Evolutionary conservation across 2,113 vertebrate genomes (phyloP).

Genomic region (Octodon degus): DNA sequence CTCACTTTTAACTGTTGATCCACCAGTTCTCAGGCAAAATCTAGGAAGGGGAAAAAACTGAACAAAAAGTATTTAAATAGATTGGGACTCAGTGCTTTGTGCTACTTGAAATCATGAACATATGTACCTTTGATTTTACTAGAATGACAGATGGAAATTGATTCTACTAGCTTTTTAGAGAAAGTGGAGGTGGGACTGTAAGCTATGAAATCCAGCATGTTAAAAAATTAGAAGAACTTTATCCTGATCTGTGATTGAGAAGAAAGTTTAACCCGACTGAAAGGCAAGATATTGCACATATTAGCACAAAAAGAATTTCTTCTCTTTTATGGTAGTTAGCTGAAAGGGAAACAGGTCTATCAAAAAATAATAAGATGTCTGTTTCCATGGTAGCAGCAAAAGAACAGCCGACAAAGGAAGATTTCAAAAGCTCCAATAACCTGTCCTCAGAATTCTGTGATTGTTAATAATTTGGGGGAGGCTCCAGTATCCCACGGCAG

Average conservation of each 20-base stretch:
- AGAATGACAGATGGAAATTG: slow-evolving; percentile 11
- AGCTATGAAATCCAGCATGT: background rate
- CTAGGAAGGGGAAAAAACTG: background rate
- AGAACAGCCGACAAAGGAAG: slow-evolving; percentile 22
- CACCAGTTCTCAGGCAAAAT: background rate
- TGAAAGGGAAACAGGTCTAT: slow-evolving; percentile 51
- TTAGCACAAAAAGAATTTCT: slow-evolving; percentile 44
- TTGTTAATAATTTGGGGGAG: slow-evolving; percentile 48
- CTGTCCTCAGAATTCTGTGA: slow-evolving; percentile 7
- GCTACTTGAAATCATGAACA: background rate
- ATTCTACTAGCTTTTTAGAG: slow-evolving; percentile 13
- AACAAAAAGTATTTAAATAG: background rate
- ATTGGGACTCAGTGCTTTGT: background rate
- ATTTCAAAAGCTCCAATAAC: slow-evolving; percentile 59
- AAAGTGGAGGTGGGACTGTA: slow-evolving; percentile 14
- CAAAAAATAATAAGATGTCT: slow-evolving; percentile 63
- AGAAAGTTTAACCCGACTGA: slow-evolving; percentile 52
- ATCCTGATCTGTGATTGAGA: slow-evolving; percentile 10
- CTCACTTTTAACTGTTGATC: background rate
- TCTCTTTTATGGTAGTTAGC: slow-evolving; percentile 56
- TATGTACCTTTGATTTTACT: background rate
- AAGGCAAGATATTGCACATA: slow-evolving; percentile 40
- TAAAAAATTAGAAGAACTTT: slow-evolving; percentile 55
- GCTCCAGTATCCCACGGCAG: background rate
- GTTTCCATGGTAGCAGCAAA: slow-evolving; percentile 60